Conservation (phyloP, 2,888 invertebrate species). For the Morpho deidamia region DNA sequence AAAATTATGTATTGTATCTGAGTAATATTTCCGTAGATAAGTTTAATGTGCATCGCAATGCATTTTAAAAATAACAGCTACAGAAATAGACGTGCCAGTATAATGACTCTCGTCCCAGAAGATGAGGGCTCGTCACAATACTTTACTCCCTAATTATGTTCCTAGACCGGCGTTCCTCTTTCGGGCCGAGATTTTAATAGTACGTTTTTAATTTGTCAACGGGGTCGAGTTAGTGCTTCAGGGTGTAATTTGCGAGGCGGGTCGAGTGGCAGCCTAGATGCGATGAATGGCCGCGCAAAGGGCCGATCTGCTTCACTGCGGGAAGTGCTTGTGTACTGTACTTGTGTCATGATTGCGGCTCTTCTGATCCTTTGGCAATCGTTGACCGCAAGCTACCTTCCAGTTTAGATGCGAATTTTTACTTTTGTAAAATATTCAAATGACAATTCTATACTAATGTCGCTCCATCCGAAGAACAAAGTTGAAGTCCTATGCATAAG, state of each 20-base stretch:
- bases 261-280: slow-evolving; percentile 25
- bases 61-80: slow-evolving; percentile 15
- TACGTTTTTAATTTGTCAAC: slow-evolving; percentile 26
- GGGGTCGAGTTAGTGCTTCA: slow-evolving; percentile 20
- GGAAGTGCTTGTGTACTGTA: slow-evolving; percentile 14
- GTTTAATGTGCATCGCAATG: not conserved
- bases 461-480: no score
- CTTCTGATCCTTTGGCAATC: slow-evolving; percentile 4
- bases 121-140: slow-evolving; percentile 15
- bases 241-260: slow-evolving; percentile 22
- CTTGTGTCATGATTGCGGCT: slow-evolving; percentile 8
- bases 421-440: no score
- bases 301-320: slow-evolving; percentile 19
- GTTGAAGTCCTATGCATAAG: no score
- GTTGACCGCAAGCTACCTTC: not conserved
- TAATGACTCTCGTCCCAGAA: slow-evolving; percentile 13
- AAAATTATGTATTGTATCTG: no score
- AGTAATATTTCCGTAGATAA: no score
- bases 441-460: no score
- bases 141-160: slow-evolving; percentile 22
- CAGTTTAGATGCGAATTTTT: not conserved
- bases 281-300: slow-evolving; percentile 24
- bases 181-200: slow-evolving; percentile 23
- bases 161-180: slow-evolving; percentile 7
- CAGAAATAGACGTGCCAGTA: slow-evolving; percentile 17